A percentile compares a stretch with the other conserved stretches of the same genome.
phyloP scores from a whole-genome alignment of 2,113 vertebrate genomes.

The Nibea coibor region DNA sequence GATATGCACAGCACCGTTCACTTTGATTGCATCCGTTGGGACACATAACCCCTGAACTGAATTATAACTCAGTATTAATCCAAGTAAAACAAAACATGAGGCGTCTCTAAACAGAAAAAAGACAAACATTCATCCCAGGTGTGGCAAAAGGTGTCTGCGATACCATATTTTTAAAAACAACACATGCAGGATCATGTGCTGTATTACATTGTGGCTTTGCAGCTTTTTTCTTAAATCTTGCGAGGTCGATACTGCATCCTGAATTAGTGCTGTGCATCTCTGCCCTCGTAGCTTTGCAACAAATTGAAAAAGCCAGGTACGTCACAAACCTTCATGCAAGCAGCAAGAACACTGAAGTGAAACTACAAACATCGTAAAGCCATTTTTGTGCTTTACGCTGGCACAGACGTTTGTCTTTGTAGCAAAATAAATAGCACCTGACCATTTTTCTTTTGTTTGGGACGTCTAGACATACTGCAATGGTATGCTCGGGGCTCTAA shows the following conservation, averaged over 20 bases:
- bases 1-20: conserved; percentile 43
- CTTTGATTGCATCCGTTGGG: conserved; percentile 72
- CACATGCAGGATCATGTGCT: neutral
- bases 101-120: conserved; percentile 9
- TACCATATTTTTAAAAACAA: neutral
- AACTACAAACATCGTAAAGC: neutral
- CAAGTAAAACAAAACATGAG: conserved; percentile 46
- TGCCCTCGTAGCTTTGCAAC: neutral
- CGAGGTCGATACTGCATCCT: neutral
- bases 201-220: neutral
- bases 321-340: neutral
- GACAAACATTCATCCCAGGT: neutral
- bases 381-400: neutral
- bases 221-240: neutral
- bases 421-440: neutral
- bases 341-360: neutral
- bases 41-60: conserved; percentile 67
- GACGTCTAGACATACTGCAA: too few species aligned
- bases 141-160: neutral
- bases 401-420: neutral
- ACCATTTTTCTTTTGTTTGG: neutral
- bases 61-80: conserved; percentile 58
- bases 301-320: neutral
- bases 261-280: neutral
- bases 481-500: too few species aligned